Evolutionary conservation across 2,797 vertebrate genomes (phyloP).

Genomic region (Oceanodroma leucorhoa): DNA sequence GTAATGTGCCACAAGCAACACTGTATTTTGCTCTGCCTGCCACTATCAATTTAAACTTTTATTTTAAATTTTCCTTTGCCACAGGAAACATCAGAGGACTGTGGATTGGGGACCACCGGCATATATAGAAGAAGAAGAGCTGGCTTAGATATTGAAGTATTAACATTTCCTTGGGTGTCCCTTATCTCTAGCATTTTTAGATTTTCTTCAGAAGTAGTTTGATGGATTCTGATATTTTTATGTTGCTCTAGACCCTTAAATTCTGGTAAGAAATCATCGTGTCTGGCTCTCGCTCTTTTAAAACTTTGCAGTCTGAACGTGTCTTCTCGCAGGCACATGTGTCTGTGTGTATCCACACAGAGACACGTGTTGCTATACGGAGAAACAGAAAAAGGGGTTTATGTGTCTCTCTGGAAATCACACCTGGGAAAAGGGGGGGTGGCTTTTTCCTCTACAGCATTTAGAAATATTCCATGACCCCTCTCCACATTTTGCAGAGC

Average conservation of each 20-base stretch:
- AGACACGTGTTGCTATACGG: neutral
- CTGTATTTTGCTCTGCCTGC: neutral
- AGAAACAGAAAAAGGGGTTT: neutral
- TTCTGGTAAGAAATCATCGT: neutral
- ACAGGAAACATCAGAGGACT: neutral
- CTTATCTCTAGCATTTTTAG: neutral
- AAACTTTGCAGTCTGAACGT: neutral
- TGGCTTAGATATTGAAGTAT: neutral
- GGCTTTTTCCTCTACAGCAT: neutral
- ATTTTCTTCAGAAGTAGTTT: neutral
- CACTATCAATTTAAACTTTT: neutral
- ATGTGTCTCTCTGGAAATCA: neutral
- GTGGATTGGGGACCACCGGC: rapidly evolving
- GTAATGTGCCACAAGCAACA: neutral
- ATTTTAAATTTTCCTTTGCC: neutral
- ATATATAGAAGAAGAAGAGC: neutral
- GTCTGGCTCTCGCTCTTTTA: neutral
- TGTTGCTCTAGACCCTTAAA: neutral
- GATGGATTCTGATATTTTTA: neutral
- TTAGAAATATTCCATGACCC: neutral
- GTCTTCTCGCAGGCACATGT: rapidly evolving
- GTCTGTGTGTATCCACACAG: no score
- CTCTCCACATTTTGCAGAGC: neutral
- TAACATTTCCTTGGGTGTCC: neutral
- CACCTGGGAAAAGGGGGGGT: neutral